Evolutionary conservation across 2,113 vertebrate genomes (phyloP).

Genomic region (Paramisgurnus dabryanus): DNA sequence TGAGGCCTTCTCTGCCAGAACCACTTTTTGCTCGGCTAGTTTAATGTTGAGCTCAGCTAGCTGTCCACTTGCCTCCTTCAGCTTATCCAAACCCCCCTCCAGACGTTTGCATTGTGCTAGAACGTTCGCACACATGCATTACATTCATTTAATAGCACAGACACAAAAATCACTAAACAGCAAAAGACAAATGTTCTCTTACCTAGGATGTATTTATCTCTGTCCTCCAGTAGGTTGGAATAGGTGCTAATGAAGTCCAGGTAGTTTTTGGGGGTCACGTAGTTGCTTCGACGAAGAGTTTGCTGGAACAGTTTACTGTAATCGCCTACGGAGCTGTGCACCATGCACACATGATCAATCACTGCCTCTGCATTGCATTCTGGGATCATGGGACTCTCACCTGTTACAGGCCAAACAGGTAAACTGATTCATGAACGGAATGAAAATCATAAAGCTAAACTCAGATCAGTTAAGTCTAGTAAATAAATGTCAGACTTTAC

Average conservation of each 20-base stretch:
- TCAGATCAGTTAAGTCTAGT: too few species aligned
- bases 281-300: slow-evolving; percentile 88
- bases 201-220: slow-evolving; percentile 87
- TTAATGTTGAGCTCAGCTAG: slow-evolving; percentile 87
- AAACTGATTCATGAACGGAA: background rate
- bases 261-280: slow-evolving; percentile 93
- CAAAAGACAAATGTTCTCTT: slow-evolving; percentile 43
- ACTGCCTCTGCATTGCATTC: slow-evolving; percentile 66
- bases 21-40: slow-evolving; percentile 88
- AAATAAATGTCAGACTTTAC: too few species aligned
- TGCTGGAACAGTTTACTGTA: slow-evolving; percentile 87
- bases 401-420: slow-evolving; percentile 63
- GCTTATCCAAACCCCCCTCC: slow-evolving; percentile 89
- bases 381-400: slow-evolving; percentile 79
- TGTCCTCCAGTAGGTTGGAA: slow-evolving; percentile 83
- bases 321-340: slow-evolving; percentile 82
- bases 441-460: background rate
- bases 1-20: slow-evolving; percentile 86
- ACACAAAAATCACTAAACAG: background rate
- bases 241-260: slow-evolving; percentile 92
- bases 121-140: slow-evolving; percentile 31
- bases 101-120: slow-evolving; percentile 88
- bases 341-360: slow-evolving; percentile 85
- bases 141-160: background rate
- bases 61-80: slow-evolving; percentile 91